These are phyloP conservation scores for Podiceps cristatus DNA, from an alignment of 2,113 vertebrate genomes.

Conservation along the genomic window DNA sequence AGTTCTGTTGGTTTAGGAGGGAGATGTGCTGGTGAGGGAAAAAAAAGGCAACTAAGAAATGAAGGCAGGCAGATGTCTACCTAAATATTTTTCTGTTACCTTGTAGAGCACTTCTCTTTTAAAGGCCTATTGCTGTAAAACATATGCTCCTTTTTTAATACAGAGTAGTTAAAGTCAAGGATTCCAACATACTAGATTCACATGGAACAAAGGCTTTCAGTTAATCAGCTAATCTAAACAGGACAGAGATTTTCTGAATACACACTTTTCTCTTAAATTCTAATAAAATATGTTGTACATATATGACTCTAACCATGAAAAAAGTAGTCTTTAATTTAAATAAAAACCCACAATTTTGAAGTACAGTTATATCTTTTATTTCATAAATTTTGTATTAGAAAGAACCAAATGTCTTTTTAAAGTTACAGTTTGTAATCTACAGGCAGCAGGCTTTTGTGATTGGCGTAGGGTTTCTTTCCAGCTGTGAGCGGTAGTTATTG, in stretches of 20 bases:
- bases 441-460: neutral
- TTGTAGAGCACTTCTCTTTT: neutral
- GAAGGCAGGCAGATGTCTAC: neutral
- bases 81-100: neutral
- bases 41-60: neutral
- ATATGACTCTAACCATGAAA: neutral
- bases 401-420: neutral
- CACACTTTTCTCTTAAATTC: neutral
- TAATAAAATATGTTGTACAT: neutral
- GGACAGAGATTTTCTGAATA: neutral
- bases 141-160: neutral
- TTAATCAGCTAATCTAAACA: neutral
- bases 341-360: neutral
- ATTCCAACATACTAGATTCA: neutral
- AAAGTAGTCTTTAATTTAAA: neutral
- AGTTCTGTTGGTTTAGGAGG: neutral
- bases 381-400: neutral
- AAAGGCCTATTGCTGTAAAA: neutral
- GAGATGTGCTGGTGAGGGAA: neutral
- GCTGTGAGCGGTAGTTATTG: neutral
- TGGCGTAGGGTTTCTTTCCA: neutral
- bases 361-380: neutral
- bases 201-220: neutral
- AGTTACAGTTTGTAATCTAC: neutral
- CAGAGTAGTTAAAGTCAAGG: neutral